A percentile compares a stretch with the other conserved stretches of the same genome.
Evolutionary conservation across 2,797 vertebrate species (phyloP).

Genomic region (Sylvilagus floridanus): DNA sequence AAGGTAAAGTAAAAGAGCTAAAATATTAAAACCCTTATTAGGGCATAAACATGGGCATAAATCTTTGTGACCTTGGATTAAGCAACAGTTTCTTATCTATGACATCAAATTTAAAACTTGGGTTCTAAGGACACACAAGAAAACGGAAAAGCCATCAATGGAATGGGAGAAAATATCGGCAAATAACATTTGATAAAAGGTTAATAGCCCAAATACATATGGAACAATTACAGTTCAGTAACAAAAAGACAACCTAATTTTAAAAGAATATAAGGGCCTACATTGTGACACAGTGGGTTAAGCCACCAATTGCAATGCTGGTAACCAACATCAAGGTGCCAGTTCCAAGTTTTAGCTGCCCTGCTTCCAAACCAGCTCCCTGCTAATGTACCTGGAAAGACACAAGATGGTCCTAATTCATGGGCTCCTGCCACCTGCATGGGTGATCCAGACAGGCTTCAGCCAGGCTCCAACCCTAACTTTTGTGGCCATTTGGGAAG

Average conservation of each 20-base stretch:
- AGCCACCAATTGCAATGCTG: no score
- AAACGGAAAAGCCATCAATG: background rate
- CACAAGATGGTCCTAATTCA: no score
- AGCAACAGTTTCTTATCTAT: background rate
- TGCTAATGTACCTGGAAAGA: no score
- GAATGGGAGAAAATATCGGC: constrained; percentile 41
- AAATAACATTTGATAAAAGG: background rate
- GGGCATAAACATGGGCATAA: background rate
- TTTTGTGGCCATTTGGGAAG: no score
- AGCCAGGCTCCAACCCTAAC: no score
- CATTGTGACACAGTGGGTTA: no score
- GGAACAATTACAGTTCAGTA: background rate
- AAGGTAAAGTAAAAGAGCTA: constrained; percentile 12
- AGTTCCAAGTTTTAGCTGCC: no score
- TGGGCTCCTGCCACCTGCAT: no score
- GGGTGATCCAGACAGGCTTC: no score
- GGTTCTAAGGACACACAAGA: background rate
- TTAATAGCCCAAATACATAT: background rate
- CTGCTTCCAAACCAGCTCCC: no score
- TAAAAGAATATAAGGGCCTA: background rate
- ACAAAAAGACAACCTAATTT: background rate
- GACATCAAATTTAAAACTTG: background rate
- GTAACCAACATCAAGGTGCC: no score
- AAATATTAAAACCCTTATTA: background rate
- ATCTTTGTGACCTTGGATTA: background rate